Base-by-base conservation (phyloP, 2,797 vertebrate genomes). In the Sebastiscus tertius region DNA sequence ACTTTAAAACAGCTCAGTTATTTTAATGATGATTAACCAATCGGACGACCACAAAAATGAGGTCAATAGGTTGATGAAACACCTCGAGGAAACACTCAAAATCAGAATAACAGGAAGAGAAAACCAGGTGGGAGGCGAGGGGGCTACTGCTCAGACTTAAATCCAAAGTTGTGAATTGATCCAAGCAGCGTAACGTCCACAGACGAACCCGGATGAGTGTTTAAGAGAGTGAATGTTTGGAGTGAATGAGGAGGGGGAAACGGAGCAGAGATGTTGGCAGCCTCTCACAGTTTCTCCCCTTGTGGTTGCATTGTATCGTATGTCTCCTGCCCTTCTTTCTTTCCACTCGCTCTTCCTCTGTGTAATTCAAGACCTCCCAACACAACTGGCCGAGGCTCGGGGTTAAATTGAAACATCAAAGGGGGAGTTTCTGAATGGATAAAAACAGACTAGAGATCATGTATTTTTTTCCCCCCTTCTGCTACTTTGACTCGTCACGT, bases 321-420 rank as follows among this genome's bases (percentile, higher is more conserved):
- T 91, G 85, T 91, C 91, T 86, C 70, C 76, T 79, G 83, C 73
- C 63, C 52, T 24, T 79, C 87, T 87, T 74, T 88, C 81, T 94
- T 92, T 93, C 92, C 93, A 81, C 90, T 80, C 65, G 8, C 72
- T 90, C 88, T 75, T 89, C 89, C 90, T 87, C 73, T 81, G 58
- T 85, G 90, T 91, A 91, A 92, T 81, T 84, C 59, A 84, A 93
- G 87, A 89, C 88, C 83, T 71, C 84, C 73, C 89, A 80, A 66
- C 72, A 79, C 86, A 78, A 71, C 39, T 72, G 75, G 62, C 79
- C 20, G 77, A 12, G 65, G 80, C 82, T 82, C 4, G 3, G 83
- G 66, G 31, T 75, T 60, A 82, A 89, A 86, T 22, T 70, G 60
- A 84, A 80, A 79, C 91, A 87, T 89, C 87, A 88, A 72, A 79